A percentile compares a stretch with the other conserved stretches of the same genome.
Conservation (phyloP, 2,797 vertebrate species). For the Cyclura pinguis region DNA sequence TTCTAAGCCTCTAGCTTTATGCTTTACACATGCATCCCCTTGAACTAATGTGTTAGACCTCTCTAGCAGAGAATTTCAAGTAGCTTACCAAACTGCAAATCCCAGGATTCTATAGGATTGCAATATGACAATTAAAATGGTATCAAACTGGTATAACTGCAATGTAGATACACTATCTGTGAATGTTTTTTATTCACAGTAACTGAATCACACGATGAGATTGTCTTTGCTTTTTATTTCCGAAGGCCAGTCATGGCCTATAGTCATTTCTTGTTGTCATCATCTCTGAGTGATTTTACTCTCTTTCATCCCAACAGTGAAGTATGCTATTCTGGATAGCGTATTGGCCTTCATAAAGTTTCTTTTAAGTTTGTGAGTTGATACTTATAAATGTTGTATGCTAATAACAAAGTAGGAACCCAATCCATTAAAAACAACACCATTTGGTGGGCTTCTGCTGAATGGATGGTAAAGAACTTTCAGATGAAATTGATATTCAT, state of each 20-base stretch:
- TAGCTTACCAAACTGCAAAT: too few species aligned
- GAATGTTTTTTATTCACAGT: not conserved
- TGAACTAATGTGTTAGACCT: too few species aligned
- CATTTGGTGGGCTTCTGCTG: not conserved
- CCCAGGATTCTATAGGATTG: too few species aligned
- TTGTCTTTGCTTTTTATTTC: not conserved
- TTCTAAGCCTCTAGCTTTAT: slow-evolving; percentile 20
- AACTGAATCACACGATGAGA: not conserved
- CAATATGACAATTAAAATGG: too few species aligned
- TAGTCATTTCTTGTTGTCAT: not conserved
- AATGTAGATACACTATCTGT: not conserved
- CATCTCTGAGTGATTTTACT: not conserved
- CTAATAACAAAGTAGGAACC: not conserved
- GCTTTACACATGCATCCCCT: not conserved
- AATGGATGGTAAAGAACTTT: not conserved
- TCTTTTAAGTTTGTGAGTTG: slow-evolving; percentile 16
- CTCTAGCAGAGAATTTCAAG: too few species aligned
- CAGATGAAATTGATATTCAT: not conserved
- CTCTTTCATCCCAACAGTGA: not conserved
- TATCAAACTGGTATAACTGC: too few species aligned
- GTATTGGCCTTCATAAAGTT: not conserved
- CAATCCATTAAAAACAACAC: not conserved
- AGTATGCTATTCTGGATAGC: slow-evolving; percentile 24
- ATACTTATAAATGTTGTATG: not conserved
- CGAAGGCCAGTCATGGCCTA: not conserved